These are phyloP conservation scores for Syrmaticus mikado DNA, from an alignment of 2,113 vertebrate species.

Conservation along the genomic window DNA sequence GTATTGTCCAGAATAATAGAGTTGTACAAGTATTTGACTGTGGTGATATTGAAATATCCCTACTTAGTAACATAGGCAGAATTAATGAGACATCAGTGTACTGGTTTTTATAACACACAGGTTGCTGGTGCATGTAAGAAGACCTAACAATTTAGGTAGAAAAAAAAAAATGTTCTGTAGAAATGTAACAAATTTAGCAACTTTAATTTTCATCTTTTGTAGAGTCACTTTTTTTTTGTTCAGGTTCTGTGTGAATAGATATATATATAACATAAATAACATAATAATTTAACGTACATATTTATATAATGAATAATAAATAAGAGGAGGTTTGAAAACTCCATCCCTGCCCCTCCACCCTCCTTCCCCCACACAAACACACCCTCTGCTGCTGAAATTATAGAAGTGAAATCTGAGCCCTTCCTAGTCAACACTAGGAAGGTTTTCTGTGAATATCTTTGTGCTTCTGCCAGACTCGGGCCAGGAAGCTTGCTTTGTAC, in stretches of 20 bases:
- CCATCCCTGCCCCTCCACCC: too few species aligned
- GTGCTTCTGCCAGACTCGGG: neutral
- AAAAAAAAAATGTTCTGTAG: neutral
- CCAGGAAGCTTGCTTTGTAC: rapidly evolving
- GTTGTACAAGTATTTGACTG: rapidly evolving
- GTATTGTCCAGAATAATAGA: neutral
- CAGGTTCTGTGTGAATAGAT: neutral
- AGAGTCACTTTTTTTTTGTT: neutral
- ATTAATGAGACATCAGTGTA: neutral
- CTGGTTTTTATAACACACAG: neutral
- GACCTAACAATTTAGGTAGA: neutral
- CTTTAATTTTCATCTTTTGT: neutral
- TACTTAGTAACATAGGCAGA: neutral
- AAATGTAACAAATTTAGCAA: neutral
- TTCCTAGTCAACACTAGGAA: neutral
- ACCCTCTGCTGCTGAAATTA: neutral
- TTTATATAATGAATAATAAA: neutral
- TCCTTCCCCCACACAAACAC: neutral
- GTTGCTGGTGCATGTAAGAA: neutral
- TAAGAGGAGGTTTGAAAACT: neutral
- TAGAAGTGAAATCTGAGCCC: neutral
- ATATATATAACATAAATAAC: neutral
- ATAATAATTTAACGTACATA: neutral
- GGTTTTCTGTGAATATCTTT: neutral
- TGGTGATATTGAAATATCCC: neutral